Evolutionary conservation across 2,113 vertebrate species (phyloP), one percentile per base, ranked within the genome.

Genomic region (Pachypanchax playfairii): DNA sequence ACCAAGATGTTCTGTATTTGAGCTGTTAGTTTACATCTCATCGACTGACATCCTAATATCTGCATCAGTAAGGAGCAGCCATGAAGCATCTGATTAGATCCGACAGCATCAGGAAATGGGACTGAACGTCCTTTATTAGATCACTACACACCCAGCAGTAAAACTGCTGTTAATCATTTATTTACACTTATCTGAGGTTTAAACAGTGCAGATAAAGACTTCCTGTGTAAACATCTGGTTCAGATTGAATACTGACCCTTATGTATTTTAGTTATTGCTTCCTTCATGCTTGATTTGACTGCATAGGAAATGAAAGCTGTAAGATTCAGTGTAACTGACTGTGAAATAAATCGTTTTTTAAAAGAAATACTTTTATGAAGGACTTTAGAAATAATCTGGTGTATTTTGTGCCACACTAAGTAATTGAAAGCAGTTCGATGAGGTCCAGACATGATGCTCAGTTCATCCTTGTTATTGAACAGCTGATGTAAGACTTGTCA

Each of bases 101-200:
- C 51, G 69, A 49, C 61, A 13, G 48, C 47, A 67, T 58, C 61
- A 36, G 48, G 21, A 2, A 13, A 35, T n/a, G 38, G 61, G 26
- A 8, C 20, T 0, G 35, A 43, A 29, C 39, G 33, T 44, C 14
- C 18, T 51, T 24, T n/a, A 25, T 61, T 65, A 38, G 42, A 76
- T 72, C 47, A 18, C 33, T 17, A n/a, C 41, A 28, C 4, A 21
- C 26, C 46, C 4, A 7, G 3, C 0, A 10, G 26, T 42, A 4
- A 42, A 65, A 33, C 38, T 29, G 17, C 44, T 22, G 18, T 14
- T 42, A 39, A 46, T 51, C 1, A 20, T 24, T 21, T 11, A 42
- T 0, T 39, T 18, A 41, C 10, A 15, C 0, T 17, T 28, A 18
- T 55, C 18, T 9, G 25, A 22, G 36, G 53, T 10, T 69, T 31